Evolutionary conservation across 2,113 vertebrate species (phyloP).

Genomic region (Chaetodon auriga): DNA sequence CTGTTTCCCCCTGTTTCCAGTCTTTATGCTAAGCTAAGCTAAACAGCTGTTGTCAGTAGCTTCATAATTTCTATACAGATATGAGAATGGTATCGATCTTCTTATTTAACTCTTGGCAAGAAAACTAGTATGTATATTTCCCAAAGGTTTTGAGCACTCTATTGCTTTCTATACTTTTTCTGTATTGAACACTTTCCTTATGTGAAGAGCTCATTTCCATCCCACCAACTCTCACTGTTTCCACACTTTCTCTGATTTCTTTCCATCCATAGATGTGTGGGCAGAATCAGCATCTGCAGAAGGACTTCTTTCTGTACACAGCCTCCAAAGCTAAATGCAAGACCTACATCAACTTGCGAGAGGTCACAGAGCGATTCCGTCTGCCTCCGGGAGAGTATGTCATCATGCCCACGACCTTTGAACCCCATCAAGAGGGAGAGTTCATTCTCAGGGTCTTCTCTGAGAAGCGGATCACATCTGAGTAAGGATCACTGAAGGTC

Average conservation of each 20-base stretch:
- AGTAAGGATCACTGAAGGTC: constrained; percentile 87
- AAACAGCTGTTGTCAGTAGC: too few relatives aligned
- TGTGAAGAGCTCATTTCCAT: neutral
- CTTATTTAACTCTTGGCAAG: neutral
- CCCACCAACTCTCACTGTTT: neutral
- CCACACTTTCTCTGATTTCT: neutral
- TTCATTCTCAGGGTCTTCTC: constrained; percentile 98
- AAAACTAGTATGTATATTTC: neutral
- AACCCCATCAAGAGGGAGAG: constrained; percentile 94
- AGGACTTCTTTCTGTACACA: constrained; percentile 97
- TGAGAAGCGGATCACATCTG: constrained; percentile 93
- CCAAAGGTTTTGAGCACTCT: neutral
- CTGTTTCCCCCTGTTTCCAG: too few relatives aligned
- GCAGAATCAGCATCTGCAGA: constrained; percentile 91
- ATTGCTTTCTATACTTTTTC: too few relatives aligned
- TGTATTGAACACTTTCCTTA: neutral
- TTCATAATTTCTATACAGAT: too few relatives aligned
- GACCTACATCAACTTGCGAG: constrained; percentile 94
- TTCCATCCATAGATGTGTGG: constrained; percentile 87
- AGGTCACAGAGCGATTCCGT: constrained; percentile 93
- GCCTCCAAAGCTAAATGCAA: constrained; percentile 94
- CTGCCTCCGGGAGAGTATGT: constrained; percentile 94
- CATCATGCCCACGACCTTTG: constrained; percentile 93
- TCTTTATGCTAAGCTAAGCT: too few relatives aligned
- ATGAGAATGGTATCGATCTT: neutral